Evolutionary conservation across 2,888 invertebrate genomes (phyloP), one percentile per base, ranked within the genome.

Genomic region (Gerris lacustris): DNA sequence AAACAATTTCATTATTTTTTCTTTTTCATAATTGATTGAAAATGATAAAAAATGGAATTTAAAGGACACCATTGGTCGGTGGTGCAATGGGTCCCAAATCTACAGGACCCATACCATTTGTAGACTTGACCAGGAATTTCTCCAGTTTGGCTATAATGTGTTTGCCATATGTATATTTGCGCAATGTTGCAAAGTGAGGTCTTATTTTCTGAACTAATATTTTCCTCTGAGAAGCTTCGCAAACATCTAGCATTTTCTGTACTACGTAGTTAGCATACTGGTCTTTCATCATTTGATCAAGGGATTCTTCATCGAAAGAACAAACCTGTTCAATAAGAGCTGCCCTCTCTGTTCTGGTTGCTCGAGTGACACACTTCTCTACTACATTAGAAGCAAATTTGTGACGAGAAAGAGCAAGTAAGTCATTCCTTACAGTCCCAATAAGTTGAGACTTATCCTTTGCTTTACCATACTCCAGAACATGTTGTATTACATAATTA

Each of bases 241-340:
- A 96, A 73, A 99, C 96, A 82, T 99, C 99, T 77, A 99, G 95
- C 98, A 99, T 99, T 84, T 98, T 98, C 84, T 99, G 99, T 70
- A 99, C 96, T 78, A 99, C 99, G 83, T 99, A 99, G 84, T 99
- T 99, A 74, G 98, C 99, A 83, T 96, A 99, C 84, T 98, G 98
- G 84, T 99, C 98, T 84, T 98, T 98, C 98, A 99, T 99, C 94
- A 95, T 95, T 74, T 94, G 90, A 81, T 94, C 94, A 78, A 95
- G 86, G 77, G 94, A 93, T 92, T 90, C 92, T 84, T 94, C 94
- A 82, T 92, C 92, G 82, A 92, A 94, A 78, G 91, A 90, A 84
- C 94, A 96, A 73, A 99, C 96, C 87, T 99, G 98, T 79, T 97
- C 96, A 80, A 99, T 98, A 77, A 99, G 89, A 78, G 92, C 85